Evolutionary conservation across 2,113 vertebrate species (phyloP).

Genomic region (Notothenia coriiceps): DNA sequence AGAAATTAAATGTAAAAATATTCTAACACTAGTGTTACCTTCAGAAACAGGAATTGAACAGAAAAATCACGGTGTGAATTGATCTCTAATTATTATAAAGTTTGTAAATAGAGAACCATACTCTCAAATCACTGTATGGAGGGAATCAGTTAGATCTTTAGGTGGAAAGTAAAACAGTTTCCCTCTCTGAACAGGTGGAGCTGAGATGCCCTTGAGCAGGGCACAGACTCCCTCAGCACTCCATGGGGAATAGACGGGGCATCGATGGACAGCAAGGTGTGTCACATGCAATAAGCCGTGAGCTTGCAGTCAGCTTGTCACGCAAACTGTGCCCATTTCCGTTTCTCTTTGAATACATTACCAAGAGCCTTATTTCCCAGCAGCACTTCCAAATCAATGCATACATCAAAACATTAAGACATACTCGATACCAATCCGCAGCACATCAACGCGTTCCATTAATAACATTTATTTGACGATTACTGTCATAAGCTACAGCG

Average conservation of each 20-base stretch:
- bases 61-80: background rate
- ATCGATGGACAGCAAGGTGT: background rate
- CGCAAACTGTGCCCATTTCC: background rate
- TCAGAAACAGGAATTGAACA: no score
- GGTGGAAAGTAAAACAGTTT: constrained; percentile 3
- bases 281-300: background rate
- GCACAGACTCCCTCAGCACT: background rate
- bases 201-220: constrained; percentile 27
- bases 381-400: constrained; percentile 48
- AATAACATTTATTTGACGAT: constrained; percentile 47
- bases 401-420: constrained; percentile 34
- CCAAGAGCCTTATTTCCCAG: background rate
- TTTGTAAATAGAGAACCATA: background rate
- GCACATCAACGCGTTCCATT: constrained; percentile 29
- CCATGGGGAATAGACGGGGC: background rate
- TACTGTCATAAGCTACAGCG: constrained; percentile 30
- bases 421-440: constrained; percentile 18
- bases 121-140: background rate
- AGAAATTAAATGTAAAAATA: no score
- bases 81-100: background rate
- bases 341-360: background rate
- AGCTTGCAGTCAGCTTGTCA: no score
- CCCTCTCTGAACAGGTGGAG: background rate
- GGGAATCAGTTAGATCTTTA: background rate
- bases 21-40: no score